These are phyloP conservation scores for Blastomussa wellsi DNA, from an alignment of 92 coral and sea anemone species.

Conservation along the genomic window DNA sequence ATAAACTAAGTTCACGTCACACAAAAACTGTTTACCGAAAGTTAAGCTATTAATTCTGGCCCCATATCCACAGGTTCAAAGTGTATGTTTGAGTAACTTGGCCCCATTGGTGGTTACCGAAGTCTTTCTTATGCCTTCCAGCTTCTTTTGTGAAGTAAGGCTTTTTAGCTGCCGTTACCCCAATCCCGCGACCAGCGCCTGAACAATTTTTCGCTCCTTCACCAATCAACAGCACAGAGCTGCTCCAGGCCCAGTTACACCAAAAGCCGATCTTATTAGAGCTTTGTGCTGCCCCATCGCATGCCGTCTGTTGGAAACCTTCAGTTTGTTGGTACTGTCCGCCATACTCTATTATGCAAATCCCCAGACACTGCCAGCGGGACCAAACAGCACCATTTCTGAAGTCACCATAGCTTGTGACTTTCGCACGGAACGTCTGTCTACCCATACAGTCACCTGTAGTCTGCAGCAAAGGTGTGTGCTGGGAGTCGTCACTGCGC, in stretches of 20 bases:
- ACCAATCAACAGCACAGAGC: too few species aligned
- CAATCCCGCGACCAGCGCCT: too few species aligned
- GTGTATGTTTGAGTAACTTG: not conserved
- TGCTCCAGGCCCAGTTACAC: not conserved
- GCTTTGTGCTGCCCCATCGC: not conserved
- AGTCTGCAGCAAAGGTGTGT: conserved; percentile 56
- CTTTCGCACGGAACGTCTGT: conserved; percentile 55
- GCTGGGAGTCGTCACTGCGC: conserved; percentile 55
- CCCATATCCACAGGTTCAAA: conserved; percentile 17
- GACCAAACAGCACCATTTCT: conserved; percentile 43
- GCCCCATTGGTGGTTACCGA: conserved; percentile 24
- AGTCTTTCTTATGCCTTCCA: too few species aligned
- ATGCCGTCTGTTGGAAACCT: conserved; percentile 19
- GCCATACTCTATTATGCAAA: conserved; percentile 44
- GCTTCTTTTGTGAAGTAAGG: too few species aligned
- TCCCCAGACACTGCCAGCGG: conserved; percentile 45
- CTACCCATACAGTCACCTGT: conserved; percentile 39
- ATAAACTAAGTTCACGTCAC: too few species aligned
- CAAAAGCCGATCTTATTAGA: not conserved
- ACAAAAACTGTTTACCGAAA: too few species aligned
- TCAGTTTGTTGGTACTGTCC: conserved; percentile 44
- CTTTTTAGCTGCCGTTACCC: too few species aligned
- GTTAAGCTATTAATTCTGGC: not conserved
- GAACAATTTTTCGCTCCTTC: too few species aligned
- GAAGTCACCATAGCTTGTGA: conserved; percentile 66